Evolutionary conservation across 2,113 vertebrate species (phyloP).

Genomic region (Atractosteus spatula): DNA sequence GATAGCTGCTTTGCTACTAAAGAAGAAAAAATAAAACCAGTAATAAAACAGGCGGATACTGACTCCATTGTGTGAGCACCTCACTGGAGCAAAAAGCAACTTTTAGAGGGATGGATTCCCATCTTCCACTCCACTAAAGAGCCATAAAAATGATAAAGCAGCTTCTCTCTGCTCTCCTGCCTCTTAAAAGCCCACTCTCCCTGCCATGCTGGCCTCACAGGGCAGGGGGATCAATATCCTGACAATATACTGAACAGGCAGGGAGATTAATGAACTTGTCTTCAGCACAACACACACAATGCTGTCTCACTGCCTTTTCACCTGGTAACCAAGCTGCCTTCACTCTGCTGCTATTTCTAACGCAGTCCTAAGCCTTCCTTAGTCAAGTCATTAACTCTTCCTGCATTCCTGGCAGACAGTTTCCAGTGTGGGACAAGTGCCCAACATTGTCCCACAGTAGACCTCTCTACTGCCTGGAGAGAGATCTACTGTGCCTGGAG

Average conservation of each 20-base stretch:
- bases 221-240: conserved; percentile 4
- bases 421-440: not conserved
- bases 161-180: conserved; percentile 1
- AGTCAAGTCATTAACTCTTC: not conserved
- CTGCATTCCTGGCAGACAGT: not conserved
- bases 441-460: no score
- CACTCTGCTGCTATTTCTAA: not conserved
- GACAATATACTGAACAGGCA: conserved; percentile 5
- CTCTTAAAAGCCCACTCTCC: conserved; percentile 9
- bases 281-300: not conserved
- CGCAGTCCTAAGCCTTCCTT: no score
- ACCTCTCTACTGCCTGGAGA: no score
- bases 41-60: not conserved
- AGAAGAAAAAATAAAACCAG: not conserved
- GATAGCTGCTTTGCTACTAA: not conserved
- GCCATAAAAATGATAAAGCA: conserved; percentile 1
- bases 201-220: not conserved
- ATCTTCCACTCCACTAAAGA: not conserved
- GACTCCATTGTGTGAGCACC: not conserved
- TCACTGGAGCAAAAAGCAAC: not conserved
- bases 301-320: not conserved
- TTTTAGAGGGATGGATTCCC: not conserved
- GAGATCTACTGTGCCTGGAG: no score
- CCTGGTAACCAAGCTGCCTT: not conserved
- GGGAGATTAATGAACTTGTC: conserved; percentile 3